Evolutionary conservation across 2,888 invertebrate species (phyloP).

Genomic region (Argynnis bischoffii): DNA sequence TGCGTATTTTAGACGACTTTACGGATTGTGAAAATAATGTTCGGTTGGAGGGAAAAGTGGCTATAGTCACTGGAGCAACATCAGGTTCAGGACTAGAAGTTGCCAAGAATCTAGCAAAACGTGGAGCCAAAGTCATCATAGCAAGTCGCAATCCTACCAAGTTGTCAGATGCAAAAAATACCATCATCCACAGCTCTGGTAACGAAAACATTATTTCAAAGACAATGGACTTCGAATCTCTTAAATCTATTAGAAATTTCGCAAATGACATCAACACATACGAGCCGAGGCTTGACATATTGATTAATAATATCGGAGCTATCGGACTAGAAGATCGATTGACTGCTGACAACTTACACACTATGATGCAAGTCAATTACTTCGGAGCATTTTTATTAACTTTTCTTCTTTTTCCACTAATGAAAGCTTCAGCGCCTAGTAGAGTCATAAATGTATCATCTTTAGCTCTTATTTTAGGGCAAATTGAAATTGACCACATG

Average conservation of each 20-base stretch:
- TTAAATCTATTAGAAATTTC: constrained; percentile 81
- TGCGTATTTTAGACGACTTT: constrained; percentile 48
- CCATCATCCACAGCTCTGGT: constrained; percentile 51
- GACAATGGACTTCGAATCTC: constrained; percentile 75
- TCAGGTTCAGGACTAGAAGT: constrained; percentile 64
- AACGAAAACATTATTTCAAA: constrained; percentile 53
- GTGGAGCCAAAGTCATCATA: constrained; percentile 82
- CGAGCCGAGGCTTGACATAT: constrained; percentile 73
- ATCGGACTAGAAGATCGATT: constrained; percentile 60
- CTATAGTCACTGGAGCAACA: constrained; percentile 67
- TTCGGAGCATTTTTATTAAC: constrained; percentile 65
- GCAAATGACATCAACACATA: constrained; percentile 75
- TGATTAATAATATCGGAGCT: constrained; percentile 77
- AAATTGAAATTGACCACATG: constrained; percentile 86
- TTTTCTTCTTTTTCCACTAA: constrained; percentile 58
- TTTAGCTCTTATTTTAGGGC: constrained; percentile 85
- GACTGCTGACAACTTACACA: constrained; percentile 83
- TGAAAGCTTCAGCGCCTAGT: constrained; percentile 61
- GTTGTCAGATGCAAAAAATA: constrained; percentile 48
- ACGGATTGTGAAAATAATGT: constrained; percentile 54
- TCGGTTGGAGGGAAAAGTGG: constrained; percentile 60
- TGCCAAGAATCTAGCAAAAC: constrained; percentile 67
- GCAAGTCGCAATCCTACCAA: constrained; percentile 73
- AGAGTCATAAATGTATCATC: constrained; percentile 64
- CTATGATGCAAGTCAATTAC: constrained; percentile 83